Percentiles rank a stretch among this genome's conserved stretches.
Conservation (phyloP, 1,140 invertebrate species). For the Aphis craccivora region DNA sequence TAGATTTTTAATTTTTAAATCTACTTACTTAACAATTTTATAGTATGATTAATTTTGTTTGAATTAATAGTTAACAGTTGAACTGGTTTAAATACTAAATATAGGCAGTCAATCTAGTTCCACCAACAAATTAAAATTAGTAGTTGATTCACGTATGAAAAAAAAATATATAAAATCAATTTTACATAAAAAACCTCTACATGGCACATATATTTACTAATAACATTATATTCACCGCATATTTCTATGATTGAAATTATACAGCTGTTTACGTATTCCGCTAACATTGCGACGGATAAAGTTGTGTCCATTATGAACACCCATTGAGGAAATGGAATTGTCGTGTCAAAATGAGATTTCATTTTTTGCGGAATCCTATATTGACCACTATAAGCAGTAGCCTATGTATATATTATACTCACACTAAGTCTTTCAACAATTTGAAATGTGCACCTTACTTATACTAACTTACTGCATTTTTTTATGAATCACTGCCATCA, state of each 20-base stretch:
- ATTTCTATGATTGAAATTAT: conserved; percentile 24
- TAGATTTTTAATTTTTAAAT: not conserved
- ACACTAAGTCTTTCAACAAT: not conserved
- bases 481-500: not conserved
- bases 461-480: conserved; percentile 27
- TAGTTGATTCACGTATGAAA: not conserved
- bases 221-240: conserved; percentile 16
- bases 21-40: not conserved
- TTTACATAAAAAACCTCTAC: not conserved
- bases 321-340: conserved; percentile 55
- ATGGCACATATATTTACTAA: not conserved
- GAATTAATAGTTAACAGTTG: not conserved
- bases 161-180: not conserved
- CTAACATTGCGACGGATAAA: conserved; percentile 42
- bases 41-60: not conserved
- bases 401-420: not conserved
- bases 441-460: not conserved
- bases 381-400: conserved; percentile 38
- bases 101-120: not conserved
- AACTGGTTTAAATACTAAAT: not conserved
- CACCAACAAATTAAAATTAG: not conserved
- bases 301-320: conserved; percentile 39
- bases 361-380: conserved; percentile 43
- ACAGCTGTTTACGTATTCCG: conserved; percentile 40
- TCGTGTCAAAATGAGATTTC: conserved; percentile 57